These are phyloP conservation scores for Cryptotis parvus DNA, from an alignment of 2,113 vertebrate genomes.

Conservation along the genomic window DNA sequence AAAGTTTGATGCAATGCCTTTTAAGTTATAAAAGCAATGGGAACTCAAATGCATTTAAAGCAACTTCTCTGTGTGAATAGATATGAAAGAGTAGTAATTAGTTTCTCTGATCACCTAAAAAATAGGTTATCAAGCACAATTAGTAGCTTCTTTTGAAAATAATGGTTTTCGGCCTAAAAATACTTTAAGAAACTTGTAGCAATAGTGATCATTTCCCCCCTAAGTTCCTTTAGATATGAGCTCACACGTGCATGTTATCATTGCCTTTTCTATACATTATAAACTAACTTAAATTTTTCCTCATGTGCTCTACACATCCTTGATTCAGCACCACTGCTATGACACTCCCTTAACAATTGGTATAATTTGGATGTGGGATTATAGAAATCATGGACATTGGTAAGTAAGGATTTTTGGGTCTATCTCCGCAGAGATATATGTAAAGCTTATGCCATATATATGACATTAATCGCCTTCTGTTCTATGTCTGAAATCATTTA, in stretches of 20 bases:
- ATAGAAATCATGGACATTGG: not conserved
- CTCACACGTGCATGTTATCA: not conserved
- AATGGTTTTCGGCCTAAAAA: not conserved
- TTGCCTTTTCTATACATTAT: not conserved
- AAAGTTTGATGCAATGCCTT: constrained; percentile 4
- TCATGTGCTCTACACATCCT: not conserved
- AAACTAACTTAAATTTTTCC: not conserved
- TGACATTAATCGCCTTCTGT: not conserved
- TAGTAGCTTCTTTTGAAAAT: constrained; percentile 42
- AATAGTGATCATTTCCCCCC: not conserved
- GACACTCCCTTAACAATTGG: not conserved
- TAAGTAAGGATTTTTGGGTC: not conserved
- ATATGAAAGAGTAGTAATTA: constrained; percentile 47
- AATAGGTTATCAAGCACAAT: constrained; percentile 32
- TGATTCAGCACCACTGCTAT: not conserved
- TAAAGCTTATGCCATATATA: not conserved
- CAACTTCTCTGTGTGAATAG: constrained; percentile 2
- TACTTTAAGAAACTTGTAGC: not conserved
- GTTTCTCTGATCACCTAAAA: constrained; percentile 50
- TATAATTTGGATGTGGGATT: not conserved
- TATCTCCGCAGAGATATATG: not conserved
- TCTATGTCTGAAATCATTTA: not conserved
- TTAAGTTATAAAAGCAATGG: constrained; percentile 42
- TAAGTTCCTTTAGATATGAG: not conserved
- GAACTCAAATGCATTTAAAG: not conserved